Percentiles rank a stretch among this genome's conserved stretches.
Conservation (phyloP, 2,888 invertebrate species). For the Palloptera scutellata region DNA sequence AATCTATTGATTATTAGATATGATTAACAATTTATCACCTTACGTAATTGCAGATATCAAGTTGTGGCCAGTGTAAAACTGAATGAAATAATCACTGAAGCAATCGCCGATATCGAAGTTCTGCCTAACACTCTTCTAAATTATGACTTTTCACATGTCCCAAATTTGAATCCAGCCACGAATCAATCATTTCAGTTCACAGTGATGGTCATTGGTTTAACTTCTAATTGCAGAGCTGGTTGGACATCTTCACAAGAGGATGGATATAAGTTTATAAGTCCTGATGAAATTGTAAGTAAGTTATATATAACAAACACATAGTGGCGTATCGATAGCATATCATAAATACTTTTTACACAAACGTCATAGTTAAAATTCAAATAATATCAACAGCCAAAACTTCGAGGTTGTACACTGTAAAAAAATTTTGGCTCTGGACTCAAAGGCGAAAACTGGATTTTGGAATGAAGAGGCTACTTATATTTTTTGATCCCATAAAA, state of each 20-base stretch:
- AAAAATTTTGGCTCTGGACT: too few species aligned
- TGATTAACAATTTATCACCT: not conserved
- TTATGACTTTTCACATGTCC: conserved; percentile 36
- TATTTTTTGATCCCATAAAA: too few species aligned
- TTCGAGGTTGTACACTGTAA: not conserved
- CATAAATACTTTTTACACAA: too few species aligned
- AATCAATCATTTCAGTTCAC: conserved; percentile 34
- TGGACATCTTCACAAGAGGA: conserved; percentile 42
- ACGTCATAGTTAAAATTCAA: too few species aligned
- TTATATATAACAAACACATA: too few species aligned
- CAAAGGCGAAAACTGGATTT: too few species aligned
- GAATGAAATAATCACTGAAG: conserved; percentile 36
- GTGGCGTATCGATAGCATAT: too few species aligned
- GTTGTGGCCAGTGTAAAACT: conserved; percentile 36
- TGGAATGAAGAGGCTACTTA: too few species aligned
- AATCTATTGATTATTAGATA: too few species aligned
- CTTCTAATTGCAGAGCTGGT: conserved; percentile 38
- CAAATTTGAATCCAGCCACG: conserved; percentile 37
- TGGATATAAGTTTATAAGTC: conserved; percentile 38
- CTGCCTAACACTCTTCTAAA: conserved; percentile 35
- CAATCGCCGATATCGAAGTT: conserved; percentile 38
- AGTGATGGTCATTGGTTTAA: conserved; percentile 36
- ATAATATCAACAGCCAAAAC: too few species aligned
- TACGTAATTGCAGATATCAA: conserved; percentile 23
- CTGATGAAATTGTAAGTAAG: conserved; percentile 33